A percentile compares a stretch with the other conserved stretches of the same genome.
Evolutionary conservation across 1,140 invertebrate genomes (phyloP).

Genomic region (Listronotus oregonensis): DNA sequence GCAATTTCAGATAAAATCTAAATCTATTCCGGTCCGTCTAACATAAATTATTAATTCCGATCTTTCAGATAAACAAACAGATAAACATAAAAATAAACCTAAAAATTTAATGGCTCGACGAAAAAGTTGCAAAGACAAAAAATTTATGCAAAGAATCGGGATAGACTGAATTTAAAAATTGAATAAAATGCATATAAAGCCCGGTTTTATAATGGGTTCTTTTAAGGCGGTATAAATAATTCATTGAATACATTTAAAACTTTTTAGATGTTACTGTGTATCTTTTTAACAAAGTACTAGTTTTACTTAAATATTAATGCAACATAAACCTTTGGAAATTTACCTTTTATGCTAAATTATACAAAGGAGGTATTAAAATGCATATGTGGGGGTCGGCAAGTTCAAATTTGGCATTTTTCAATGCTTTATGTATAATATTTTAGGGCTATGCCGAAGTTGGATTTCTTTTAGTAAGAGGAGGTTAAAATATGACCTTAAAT

Average conservation of each 20-base stretch:
- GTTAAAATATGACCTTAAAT: too few species aligned
- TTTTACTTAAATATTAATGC: conserved; percentile 20
- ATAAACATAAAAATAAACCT: conserved; percentile 17
- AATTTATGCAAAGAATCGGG: conserved; percentile 28
- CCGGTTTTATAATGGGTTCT: conserved; percentile 29
- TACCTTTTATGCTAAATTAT: conserved; percentile 16
- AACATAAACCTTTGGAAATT: conserved; percentile 11
- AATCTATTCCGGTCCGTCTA: too few species aligned
- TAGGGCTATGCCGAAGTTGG: too few species aligned
- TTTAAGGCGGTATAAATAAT: conserved; percentile 33
- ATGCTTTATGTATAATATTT: background rate
- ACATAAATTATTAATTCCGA: too few species aligned
- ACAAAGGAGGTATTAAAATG: conserved; percentile 2
- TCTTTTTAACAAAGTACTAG: conserved; percentile 24
- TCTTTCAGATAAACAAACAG: too few species aligned
- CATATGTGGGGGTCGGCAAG: conserved; percentile 3
- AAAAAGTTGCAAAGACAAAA: conserved; percentile 24
- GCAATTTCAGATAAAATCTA: too few species aligned
- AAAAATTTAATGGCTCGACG: conserved; percentile 16
- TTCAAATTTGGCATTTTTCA: conserved; percentile 5
- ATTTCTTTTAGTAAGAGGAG: too few species aligned
- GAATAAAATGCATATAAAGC: conserved; percentile 34
- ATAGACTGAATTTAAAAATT: conserved; percentile 31
- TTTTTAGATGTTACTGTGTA: conserved; percentile 27
- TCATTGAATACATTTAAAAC: conserved; percentile 29